These are phyloP conservation scores for Drosophila bifasciata DNA, from an alignment of 1,140 invertebrate species.

Conservation along the genomic window DNA sequence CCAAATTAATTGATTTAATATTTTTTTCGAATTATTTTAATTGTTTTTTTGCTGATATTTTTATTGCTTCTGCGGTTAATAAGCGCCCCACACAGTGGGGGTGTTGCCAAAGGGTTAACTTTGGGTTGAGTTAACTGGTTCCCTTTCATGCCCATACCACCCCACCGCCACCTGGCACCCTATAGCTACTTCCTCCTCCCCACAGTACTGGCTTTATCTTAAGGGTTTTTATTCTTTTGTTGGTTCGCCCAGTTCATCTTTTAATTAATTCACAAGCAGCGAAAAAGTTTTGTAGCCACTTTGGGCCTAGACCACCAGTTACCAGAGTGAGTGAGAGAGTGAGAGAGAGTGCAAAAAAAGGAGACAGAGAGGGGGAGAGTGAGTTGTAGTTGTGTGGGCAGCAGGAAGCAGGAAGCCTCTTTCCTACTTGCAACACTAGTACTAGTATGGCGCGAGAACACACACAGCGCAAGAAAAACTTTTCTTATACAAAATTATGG, in stretches of 20 bases:
- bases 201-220: constrained; percentile 8
- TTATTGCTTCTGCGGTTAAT: no score
- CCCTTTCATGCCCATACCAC: no score
- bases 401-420: no score
- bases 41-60: no score
- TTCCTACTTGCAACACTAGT: no score
- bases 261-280: constrained; percentile 80
- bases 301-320: constrained; percentile 66
- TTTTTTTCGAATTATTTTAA: no score
- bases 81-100: no score
- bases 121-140: no score
- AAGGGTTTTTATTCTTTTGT: constrained; percentile 53
- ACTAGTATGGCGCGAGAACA: constrained; percentile 64
- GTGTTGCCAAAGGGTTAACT: no score
- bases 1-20: no score
- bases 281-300: constrained; percentile 72
- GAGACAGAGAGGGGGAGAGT: constrained; percentile 13
- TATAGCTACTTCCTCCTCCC: no score
- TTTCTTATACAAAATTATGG: constrained; percentile 82
- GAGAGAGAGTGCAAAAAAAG: neutral
- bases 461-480: constrained; percentile 72
- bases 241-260: constrained; percentile 73
- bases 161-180: no score
- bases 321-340: neutral
- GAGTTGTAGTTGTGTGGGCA: constrained; percentile 21